Base-by-base conservation (phyloP, 2,797 vertebrate genomes). In the Malurus splendens region DNA sequence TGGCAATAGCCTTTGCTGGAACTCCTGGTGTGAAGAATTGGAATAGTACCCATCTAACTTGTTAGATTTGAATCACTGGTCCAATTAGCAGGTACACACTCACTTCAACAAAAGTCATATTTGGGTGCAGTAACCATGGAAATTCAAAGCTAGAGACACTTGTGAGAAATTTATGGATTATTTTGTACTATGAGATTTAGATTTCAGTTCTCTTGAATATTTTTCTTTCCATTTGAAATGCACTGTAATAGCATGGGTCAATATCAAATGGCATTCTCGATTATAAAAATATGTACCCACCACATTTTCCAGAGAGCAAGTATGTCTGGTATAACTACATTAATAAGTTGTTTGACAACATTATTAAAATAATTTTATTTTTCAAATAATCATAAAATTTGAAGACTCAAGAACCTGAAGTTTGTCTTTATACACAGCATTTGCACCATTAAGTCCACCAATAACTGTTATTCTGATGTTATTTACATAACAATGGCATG, bases 171-270 rank as follows among this genome's bases (percentile, higher is more conserved):
- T 82, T 87, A 62, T 77, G 61, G 48, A 55, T 86, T 79, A 76
- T 66, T 94, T 84, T 83, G 18, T 91, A 59, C 50, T 88, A 82
- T 67, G 75, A 88, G 38, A 80, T 84, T 86, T 90, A 88, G 78
- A 90, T 70, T 73, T 88, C 48, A 48, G 17, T 83, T 88, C 73
- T 45, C 59, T 61, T 85, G 17, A 74, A 39, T 52, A 47, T 39
- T 50, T 54, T 76, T 84, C 52, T 83, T 90, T 66, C 44, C 66
- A 60, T 82, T 83, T 87, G 70, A 87, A 86, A 94, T 45, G 17
- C 38, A 52, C 61, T 81, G 18, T 75, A 61, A 52, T 67, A 78
- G 13, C 25, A 1, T 65, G 30, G 44, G 48, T 13, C 65, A 64
- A 14, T 72, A 66, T 68, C 77, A 86, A 66, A 84, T 76, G 56